Conservation (phyloP, 2,797 vertebrate genomes). For the Melanotaenia nigrans region DNA sequence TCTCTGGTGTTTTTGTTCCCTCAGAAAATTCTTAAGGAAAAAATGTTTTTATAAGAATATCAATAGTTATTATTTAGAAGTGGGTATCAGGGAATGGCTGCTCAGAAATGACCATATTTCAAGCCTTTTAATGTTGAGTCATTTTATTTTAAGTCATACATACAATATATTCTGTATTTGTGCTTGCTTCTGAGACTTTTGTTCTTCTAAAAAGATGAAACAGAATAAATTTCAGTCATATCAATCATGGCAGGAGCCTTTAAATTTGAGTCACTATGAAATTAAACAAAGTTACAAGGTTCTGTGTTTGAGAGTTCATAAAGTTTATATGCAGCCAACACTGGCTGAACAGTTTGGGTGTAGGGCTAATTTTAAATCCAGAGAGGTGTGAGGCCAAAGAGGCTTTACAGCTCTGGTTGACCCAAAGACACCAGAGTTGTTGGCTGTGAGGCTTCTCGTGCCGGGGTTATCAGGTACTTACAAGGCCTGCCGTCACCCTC, state of each 20-base stretch:
- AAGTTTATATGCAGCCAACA: conserved; percentile 20
- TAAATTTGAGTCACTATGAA: too few relatives aligned
- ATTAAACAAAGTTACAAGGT: not conserved
- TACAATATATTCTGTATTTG: not conserved
- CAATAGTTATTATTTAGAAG: conserved; percentile 12
- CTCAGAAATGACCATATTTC: conserved; percentile 3
- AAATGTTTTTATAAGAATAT: conserved; percentile 19
- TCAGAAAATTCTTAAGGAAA: conserved; percentile 42
- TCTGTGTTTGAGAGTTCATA: not conserved
- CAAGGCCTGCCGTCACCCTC: conserved; percentile 63
- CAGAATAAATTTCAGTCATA: conserved; percentile 17
- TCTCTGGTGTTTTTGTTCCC: conserved; percentile 63
- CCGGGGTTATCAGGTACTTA: conserved; percentile 73
- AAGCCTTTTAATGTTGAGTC: not conserved
- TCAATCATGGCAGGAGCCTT: too few relatives aligned
- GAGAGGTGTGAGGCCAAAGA: conserved; percentile 43
- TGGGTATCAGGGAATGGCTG: not conserved
- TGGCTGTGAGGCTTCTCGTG: conserved; percentile 50
- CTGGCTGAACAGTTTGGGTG: conserved; percentile 34
- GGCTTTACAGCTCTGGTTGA: conserved; percentile 46
- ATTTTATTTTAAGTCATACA: not conserved
- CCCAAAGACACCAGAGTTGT: conserved; percentile 26
- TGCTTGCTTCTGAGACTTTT: not conserved
- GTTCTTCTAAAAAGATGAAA: conserved; percentile 10
- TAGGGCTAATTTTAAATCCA: conserved; percentile 44